phyloP scores from a whole-genome alignment of 2,888 invertebrate genomes.

The Hyalella azteca region DNA sequence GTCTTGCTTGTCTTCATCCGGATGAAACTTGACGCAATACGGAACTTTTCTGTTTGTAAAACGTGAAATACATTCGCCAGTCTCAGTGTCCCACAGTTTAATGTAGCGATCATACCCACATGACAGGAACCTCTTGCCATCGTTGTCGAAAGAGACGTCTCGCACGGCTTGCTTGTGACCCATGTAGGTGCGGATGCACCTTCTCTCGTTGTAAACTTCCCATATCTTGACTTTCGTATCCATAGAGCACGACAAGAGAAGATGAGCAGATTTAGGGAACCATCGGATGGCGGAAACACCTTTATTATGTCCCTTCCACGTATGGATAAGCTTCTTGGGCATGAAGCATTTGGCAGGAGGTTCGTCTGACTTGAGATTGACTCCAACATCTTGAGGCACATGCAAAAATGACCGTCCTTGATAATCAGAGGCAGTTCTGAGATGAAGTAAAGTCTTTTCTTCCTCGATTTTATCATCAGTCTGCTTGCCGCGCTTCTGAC shows the following conservation, averaged over 20 bases:
- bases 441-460: conserved; percentile 92
- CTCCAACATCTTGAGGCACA: conserved; percentile 89
- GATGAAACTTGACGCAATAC: conserved; percentile 97
- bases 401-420: conserved; percentile 95
- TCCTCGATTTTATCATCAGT: conserved; percentile 92
- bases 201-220: conserved; percentile 95
- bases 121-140: conserved; percentile 89
- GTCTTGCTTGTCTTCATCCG: conserved; percentile 95
- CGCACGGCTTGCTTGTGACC: conserved; percentile 97
- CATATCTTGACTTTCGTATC: conserved; percentile 96
- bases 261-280: conserved; percentile 93
- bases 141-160: conserved; percentile 94
- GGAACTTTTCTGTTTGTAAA: conserved; percentile 97
- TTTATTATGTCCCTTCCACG: conserved; percentile 97
- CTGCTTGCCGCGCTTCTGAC: conserved; percentile 79
- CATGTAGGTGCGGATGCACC: conserved; percentile 91
- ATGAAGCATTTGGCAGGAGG: conserved; percentile 95
- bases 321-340: conserved; percentile 93
- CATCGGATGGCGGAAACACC: conserved; percentile 93
- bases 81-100: conserved; percentile 99
- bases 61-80: conserved; percentile 81
- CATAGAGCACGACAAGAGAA: conserved; percentile 95
- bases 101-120: conserved; percentile 96
- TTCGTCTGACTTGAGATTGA: conserved; percentile 82
- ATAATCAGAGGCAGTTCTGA: conserved; percentile 92